Conservation (phyloP, 1,140 invertebrate genomes). For the Ips nitidus region DNA sequence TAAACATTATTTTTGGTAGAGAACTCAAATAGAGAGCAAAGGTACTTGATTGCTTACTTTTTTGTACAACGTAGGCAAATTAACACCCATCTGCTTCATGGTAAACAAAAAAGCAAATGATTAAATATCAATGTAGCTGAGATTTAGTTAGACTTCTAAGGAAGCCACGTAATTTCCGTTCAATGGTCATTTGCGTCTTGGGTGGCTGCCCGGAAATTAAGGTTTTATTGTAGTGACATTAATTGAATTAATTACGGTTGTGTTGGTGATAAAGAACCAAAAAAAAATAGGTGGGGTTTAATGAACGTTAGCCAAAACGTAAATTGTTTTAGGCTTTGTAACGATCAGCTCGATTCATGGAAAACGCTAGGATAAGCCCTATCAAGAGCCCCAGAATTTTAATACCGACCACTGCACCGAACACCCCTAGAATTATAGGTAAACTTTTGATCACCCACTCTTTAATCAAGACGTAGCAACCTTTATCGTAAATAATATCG, state of each 20-base stretch:
- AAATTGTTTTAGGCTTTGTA: slow-evolving; percentile 66
- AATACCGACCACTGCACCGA: slow-evolving; percentile 64
- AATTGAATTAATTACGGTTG: too few relatives aligned
- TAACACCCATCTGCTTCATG: too few relatives aligned
- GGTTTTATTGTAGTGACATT: too few relatives aligned
- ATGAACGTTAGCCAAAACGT: not conserved
- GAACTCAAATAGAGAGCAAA: slow-evolving; percentile 27
- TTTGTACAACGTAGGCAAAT: too few relatives aligned
- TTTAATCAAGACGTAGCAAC: slow-evolving; percentile 72
- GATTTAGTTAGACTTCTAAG: too few relatives aligned
- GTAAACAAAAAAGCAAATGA: too few relatives aligned
- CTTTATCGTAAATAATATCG: slow-evolving; percentile 57
- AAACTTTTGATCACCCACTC: slow-evolving; percentile 62
- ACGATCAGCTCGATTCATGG: slow-evolving; percentile 65
- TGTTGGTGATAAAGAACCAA: too few relatives aligned
- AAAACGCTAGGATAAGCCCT: slow-evolving; percentile 76
- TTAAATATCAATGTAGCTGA: too few relatives aligned
- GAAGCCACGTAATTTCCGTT: too few relatives aligned
- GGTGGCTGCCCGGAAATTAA: too few relatives aligned
- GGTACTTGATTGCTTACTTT: slow-evolving; percentile 16
- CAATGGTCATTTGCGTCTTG: too few relatives aligned
- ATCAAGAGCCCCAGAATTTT: slow-evolving; percentile 78
- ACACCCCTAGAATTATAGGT: slow-evolving; percentile 64
- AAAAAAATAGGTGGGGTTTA: too few relatives aligned
- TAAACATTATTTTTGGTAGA: slow-evolving; percentile 5